Evolutionary conservation across 2,797 vertebrate genomes (phyloP).

Genomic region (Rhinella marina): DNA sequence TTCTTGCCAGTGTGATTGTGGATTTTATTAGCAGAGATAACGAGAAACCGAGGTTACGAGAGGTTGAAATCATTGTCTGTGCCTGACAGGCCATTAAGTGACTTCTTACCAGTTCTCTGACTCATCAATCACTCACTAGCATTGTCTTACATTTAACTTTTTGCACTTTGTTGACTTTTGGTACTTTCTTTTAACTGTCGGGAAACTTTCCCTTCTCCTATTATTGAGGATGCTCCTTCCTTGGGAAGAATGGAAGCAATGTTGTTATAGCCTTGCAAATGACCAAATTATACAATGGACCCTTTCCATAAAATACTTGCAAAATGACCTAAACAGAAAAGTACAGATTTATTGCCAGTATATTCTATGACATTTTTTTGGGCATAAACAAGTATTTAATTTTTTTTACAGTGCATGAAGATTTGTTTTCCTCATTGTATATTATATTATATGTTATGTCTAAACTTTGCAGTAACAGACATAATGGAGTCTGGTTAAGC

Average conservation of each 20-base stretch:
- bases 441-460: not conserved
- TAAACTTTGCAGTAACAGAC: not conserved
- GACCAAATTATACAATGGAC: conserved; percentile 25
- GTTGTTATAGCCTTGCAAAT: not conserved
- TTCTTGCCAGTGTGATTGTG: conserved; percentile 52
- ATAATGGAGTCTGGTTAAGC: not conserved
- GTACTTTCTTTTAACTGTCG: conserved; percentile 42
- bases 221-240: conserved; percentile 24
- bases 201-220: conserved; percentile 22
- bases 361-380: not conserved
- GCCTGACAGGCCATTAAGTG: conserved; percentile 59
- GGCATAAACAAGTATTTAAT: not conserved
- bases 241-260: conserved; percentile 17
- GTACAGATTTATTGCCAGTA: not conserved
- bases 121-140: conserved; percentile 32
- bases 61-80: conserved; percentile 62
- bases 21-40: conserved; percentile 55
- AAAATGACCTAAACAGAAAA: not conserved
- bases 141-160: conserved; percentile 33
- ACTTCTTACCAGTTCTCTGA: conserved; percentile 28
- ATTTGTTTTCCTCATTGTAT: not conserved
- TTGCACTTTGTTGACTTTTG: conserved; percentile 47
- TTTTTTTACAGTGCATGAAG: not conserved
- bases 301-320: not conserved
- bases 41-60: conserved; percentile 46